Evolutionary conservation across 1,140 invertebrate genomes (phyloP).

Genomic region (Pachypeltis micranthus): DNA sequence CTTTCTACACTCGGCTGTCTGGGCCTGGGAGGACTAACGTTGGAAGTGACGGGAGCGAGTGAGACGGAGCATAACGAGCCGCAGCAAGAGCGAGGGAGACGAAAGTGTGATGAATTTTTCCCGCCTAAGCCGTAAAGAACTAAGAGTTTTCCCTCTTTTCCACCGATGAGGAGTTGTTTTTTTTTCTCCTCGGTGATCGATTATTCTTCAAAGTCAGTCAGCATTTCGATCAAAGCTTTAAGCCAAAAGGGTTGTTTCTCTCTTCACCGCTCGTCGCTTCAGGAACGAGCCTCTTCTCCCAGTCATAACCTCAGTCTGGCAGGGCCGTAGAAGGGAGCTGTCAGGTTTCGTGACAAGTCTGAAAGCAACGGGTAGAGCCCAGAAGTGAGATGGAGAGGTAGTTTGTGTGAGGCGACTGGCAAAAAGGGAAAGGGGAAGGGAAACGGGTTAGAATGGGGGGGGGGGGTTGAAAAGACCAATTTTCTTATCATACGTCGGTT

Average conservation of each 20-base stretch:
- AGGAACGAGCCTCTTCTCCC: neutral
- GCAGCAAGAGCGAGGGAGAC: neutral
- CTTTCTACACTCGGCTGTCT: neutral
- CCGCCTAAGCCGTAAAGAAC: neutral
- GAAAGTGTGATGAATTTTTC: neutral
- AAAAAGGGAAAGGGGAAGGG: too few species aligned
- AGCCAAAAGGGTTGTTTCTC: conserved; percentile 6
- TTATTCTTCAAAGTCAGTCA: conserved; percentile 9
- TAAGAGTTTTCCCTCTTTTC: neutral
- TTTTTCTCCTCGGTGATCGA: neutral
- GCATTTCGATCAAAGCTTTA: conserved; percentile 4
- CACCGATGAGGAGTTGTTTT: neutral
- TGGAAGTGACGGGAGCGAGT: neutral
- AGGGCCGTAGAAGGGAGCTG: too few species aligned
- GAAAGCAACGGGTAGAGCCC: conserved; percentile 1
- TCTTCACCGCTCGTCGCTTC: too few species aligned
- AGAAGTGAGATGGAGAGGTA: conserved; percentile 9
- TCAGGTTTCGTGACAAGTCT: conserved; percentile 8
- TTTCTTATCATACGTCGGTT: conserved; percentile 8
- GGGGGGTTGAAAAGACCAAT: conserved; percentile 4
- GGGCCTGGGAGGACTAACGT: neutral
- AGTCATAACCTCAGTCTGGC: neutral
- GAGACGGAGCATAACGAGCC: too few species aligned
- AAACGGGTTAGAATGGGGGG: too few species aligned
- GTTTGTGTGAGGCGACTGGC: too few species aligned